Conservation (phyloP, 2,113 vertebrate species). For the Thamnaconus septentrionalis region DNA sequence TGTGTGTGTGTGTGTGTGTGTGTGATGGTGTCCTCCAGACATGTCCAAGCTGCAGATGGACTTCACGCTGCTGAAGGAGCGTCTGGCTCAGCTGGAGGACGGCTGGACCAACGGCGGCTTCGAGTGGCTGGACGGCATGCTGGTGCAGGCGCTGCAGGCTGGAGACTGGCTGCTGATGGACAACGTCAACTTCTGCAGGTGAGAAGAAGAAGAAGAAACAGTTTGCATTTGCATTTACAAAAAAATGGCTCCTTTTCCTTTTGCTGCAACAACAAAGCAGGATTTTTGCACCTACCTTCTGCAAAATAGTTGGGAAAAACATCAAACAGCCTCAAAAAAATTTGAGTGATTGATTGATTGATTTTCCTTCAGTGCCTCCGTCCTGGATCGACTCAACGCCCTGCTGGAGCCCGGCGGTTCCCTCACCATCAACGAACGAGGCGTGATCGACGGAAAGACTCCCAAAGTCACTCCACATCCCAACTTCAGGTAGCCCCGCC, state of each 20-base stretch:
- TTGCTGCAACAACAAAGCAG: no score
- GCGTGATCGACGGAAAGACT: conserved; percentile 88
- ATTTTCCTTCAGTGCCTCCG: conserved; percentile 82
- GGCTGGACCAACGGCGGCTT: conserved; percentile 85
- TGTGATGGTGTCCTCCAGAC: conserved; percentile 72
- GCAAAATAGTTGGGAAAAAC: no score
- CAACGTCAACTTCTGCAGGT: conserved; percentile 99
- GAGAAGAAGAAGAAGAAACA: conserved; percentile 29
- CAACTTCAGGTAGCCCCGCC: conserved; percentile 88
- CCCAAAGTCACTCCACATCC: conserved; percentile 88
- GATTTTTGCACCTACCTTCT: no score
- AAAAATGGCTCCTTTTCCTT: not conserved
- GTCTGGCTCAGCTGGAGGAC: conserved; percentile 81
- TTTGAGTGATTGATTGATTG: not conserved
- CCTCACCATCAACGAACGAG: conserved; percentile 93
- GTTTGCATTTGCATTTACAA: no score
- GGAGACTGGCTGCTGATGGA: conserved; percentile 99
- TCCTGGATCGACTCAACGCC: conserved; percentile 95
- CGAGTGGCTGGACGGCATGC: conserved; percentile 94
- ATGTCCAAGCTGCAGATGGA: conserved; percentile 89
- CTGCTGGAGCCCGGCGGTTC: conserved; percentile 91
- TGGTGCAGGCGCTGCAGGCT: conserved; percentile 89
- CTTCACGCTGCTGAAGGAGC: conserved; percentile 85
- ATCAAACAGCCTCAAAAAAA: no score
- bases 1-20: no score